These are phyloP conservation scores for Telenomus remus DNA, from an alignment of 1,140 invertebrate species.

Conservation along the genomic window DNA sequence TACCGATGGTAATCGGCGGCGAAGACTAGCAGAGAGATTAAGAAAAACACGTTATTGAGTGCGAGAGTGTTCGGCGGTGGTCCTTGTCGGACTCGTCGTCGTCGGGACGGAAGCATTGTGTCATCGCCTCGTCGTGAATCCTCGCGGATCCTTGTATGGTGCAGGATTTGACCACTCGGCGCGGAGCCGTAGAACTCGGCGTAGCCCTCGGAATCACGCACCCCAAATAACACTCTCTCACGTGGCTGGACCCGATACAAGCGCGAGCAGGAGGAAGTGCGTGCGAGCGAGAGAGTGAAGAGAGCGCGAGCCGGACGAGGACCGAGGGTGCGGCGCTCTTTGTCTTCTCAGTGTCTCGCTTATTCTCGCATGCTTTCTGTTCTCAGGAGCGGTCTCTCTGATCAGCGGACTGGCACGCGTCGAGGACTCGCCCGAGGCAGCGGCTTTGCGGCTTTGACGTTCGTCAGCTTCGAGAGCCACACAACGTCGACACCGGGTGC, in stretches of 20 bases:
- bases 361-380: conserved; percentile 31
- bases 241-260: conserved; percentile 12
- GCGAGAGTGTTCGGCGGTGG: conserved; percentile 60
- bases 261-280: conserved; percentile 4
- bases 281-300: background rate
- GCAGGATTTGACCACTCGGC: conserved; percentile 64
- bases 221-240: conserved; percentile 64
- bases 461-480: conserved; percentile 63
- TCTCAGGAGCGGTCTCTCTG: conserved; percentile 67
- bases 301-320: conserved; percentile 6
- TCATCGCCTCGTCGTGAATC: conserved; percentile 70
- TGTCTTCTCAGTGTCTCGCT: conserved; percentile 25
- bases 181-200: conserved; percentile 25
- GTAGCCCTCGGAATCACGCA: conserved; percentile 40
- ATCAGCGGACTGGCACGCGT: conserved; percentile 72
- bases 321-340: conserved; percentile 3
- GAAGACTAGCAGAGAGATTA: conserved; percentile 61
- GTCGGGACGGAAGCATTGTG: conserved; percentile 72
- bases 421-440: conserved; percentile 70
- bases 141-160: conserved; percentile 59
- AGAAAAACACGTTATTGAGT: conserved; percentile 52
- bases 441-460: conserved; percentile 72
- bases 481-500: conserved; percentile 42
- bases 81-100: conserved; percentile 67
- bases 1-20: conserved; percentile 64